These are phyloP conservation scores for Acropora tenuis DNA, from an alignment of 64 coral and sea anemone species.

Conservation along the genomic window DNA sequence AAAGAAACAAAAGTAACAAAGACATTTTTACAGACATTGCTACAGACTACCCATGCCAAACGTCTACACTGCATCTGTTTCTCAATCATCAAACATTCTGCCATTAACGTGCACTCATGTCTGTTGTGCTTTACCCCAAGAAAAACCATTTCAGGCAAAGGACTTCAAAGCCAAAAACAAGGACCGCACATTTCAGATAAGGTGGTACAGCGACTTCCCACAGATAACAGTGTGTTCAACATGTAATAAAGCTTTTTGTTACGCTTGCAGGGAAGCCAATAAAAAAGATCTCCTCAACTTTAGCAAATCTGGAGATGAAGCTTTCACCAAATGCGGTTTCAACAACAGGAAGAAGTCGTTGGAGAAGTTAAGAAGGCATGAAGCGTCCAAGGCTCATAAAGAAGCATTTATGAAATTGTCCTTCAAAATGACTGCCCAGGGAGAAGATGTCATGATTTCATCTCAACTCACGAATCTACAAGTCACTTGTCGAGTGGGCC, in stretches of 20 bases:
- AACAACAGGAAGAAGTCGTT: constrained; percentile 48
- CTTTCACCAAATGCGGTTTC: not conserved
- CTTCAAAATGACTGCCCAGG: constrained; percentile 36
- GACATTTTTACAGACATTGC: not conserved
- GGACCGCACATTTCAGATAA: constrained; percentile 26
- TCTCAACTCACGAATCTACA: constrained; percentile 48
- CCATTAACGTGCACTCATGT: constrained; percentile 23
- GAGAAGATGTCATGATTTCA: constrained; percentile 1
- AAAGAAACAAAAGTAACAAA: not conserved
- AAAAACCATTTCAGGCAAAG: constrained; percentile 2
- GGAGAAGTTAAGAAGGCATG: constrained; percentile 54
- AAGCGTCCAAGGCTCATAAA: constrained; percentile 58
- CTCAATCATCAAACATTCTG: constrained; percentile 10
- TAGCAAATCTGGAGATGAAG: constrained; percentile 40
- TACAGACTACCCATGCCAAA: not conserved
- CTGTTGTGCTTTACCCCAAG: constrained; percentile 10
- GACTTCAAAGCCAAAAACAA: constrained; percentile 25
- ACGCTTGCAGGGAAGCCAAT: constrained; percentile 23
- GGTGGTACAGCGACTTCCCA: constrained; percentile 37
- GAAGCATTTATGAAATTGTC: constrained; percentile 48
- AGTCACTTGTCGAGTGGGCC: constrained; percentile 43
- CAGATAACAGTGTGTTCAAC: constrained; percentile 37
- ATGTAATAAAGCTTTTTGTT: constrained; percentile 45
- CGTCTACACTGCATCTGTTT: not conserved
- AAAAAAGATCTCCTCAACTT: constrained; percentile 34